Conservation (phyloP, 2,113 vertebrate species). For the Cranoglanis bouderius region DNA sequence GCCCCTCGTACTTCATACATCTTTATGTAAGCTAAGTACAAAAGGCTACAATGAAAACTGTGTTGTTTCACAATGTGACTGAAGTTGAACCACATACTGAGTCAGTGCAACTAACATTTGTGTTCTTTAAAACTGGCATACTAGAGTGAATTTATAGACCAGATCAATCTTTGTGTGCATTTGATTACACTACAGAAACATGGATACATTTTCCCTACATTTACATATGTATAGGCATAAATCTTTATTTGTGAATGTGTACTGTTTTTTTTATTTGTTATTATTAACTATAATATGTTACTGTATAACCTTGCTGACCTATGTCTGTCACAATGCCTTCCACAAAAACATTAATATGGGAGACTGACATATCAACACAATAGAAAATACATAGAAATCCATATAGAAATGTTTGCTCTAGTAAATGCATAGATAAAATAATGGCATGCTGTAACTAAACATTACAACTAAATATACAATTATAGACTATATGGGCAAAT, state of each 20-base stretch:
- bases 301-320: neutral
- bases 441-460: neutral
- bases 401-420: neutral
- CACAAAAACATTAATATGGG: neutral
- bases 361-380: neutral
- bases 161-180: neutral
- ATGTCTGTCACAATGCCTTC: neutral
- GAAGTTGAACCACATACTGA: neutral
- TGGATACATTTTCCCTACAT: neutral
- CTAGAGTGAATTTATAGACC: neutral
- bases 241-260: neutral
- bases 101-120: neutral
- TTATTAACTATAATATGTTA: neutral
- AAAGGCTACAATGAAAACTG: neutral
- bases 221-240: neutral
- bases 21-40: neutral
- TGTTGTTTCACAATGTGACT: neutral
- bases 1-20: neutral
- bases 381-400: neutral
- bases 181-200: neutral
- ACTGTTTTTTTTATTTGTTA: too few relatives aligned
- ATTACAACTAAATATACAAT: neutral
- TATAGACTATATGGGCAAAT: neutral
- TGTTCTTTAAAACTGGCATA: neutral
- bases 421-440: neutral